Evolutionary conservation across 2,797 vertebrate genomes (phyloP).

Genomic region (Tinamus major): DNA sequence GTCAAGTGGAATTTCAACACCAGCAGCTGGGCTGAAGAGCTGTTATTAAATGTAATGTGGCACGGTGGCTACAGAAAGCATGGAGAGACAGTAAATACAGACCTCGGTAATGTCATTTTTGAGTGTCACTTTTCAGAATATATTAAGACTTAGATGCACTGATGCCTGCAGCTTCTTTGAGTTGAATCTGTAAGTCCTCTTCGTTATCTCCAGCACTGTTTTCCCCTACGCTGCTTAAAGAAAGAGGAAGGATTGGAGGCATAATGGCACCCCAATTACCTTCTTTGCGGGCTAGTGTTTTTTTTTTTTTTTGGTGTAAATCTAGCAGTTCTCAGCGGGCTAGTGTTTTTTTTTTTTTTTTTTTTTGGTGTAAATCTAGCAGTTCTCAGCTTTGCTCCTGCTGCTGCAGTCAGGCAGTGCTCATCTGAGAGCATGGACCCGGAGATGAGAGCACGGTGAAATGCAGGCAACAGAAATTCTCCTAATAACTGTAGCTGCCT

Average conservation of each 20-base stretch:
- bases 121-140: conserved; percentile 38
- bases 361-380: background rate
- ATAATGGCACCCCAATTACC: background rate
- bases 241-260: background rate
- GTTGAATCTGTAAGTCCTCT: background rate
- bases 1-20: background rate
- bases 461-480: rapidly evolving
- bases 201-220: background rate
- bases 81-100: conserved; percentile 35
- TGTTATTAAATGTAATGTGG: conserved; percentile 19
- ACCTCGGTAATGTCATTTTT: conserved; percentile 9
- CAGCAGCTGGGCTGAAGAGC: conserved; percentile 27
- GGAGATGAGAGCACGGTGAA: background rate
- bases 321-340: background rate
- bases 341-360: background rate
- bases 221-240: background rate
- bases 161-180: conserved; percentile 26
- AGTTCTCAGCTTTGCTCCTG: background rate
- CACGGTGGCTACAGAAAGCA: conserved; percentile 10
- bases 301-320: background rate
- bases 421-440: rapidly evolving
- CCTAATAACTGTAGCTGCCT: background rate
- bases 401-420: background rate
- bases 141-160: background rate
- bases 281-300: background rate